Base-by-base conservation (phyloP, 2,113 vertebrate genomes). In the Oenanthe oenanthe region DNA sequence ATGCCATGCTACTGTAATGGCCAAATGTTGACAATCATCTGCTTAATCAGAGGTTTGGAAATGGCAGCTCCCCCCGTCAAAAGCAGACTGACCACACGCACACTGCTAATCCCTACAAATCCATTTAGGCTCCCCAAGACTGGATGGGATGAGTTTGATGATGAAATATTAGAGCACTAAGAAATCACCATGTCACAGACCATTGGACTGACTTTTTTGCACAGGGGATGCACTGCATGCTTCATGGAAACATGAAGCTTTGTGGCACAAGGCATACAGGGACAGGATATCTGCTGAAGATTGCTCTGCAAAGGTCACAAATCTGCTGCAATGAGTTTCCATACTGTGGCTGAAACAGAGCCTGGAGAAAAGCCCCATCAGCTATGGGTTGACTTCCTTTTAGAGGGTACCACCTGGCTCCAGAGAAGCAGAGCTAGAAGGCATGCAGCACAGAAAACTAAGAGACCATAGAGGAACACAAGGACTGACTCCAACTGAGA, bases 111-210 rank as follows among this genome's bases (percentile, higher is more conserved):
- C 21, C 13, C 28, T 22, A 10, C 14, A 36, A 18, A 31, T 40
- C 13, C 50, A 24, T 8, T 36, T 6, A 26, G 12, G 13, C 9
- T 67, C 22, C 32, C 15, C 36, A 24, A 21, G 8, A 17, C 25
- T 32, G 25, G 10, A 1, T n/a, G 8, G 6, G 8, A 6, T 18
- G 6, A 60, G 12, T 62, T 31, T 3, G 16, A 12, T 47, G 25
- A 67, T 15, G 9, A 77, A 76, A 72, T 17, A 34, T 9, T 6
- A 28, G 1, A 66, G n/a, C 28, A 36, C 14, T 36, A 57, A 48
- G 19, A 60, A 72, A 70, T 13, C 25, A 53, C 7, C 0, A 0
- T 3, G 10, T 50, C 45, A 31, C 18, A 26, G 45, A 28, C 48
- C 28, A 31, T 6, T 12, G 31, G n/a, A 57, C 15, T 14, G 15